These are phyloP conservation scores for Therioaphis trifolii DNA, from an alignment of 2,888 invertebrate genomes.

Conservation along the genomic window DNA sequence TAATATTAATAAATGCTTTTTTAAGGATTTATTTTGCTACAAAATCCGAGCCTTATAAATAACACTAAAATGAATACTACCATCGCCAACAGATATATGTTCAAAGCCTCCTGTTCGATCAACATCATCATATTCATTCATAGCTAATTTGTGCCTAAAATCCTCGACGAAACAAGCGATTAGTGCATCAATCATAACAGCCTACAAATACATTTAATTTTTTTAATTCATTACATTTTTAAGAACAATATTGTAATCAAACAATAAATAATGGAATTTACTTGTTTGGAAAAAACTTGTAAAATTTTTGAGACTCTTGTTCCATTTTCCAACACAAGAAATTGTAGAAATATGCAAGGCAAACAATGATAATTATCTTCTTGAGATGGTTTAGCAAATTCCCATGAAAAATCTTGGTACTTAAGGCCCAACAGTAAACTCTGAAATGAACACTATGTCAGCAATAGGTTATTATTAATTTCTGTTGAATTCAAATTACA, in stretches of 20 bases:
- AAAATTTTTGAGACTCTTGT: constrained; percentile 84
- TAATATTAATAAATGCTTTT: too few species aligned
- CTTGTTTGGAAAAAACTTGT: constrained; percentile 74
- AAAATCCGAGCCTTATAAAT: too few species aligned
- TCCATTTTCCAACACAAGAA: constrained; percentile 82
- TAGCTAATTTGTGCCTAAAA: constrained; percentile 72
- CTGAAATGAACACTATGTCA: constrained; percentile 70
- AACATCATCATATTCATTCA: constrained; percentile 69
- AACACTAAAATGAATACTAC: too few species aligned
- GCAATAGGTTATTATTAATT: not conserved
- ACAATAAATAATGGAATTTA: constrained; percentile 71
- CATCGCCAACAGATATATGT: constrained; percentile 67
- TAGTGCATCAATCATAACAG: constrained; percentile 87
- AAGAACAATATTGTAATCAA: constrained; percentile 68
- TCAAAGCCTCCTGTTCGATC: constrained; percentile 69
- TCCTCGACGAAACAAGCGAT: constrained; percentile 86
- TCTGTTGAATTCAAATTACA: constrained; percentile 72
- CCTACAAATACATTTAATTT: constrained; percentile 69
- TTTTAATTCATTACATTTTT: not conserved
- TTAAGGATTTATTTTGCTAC: too few species aligned
- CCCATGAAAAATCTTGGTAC: constrained; percentile 93
- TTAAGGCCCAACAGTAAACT: constrained; percentile 84
- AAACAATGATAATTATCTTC: constrained; percentile 84
- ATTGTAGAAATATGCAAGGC: constrained; percentile 93
- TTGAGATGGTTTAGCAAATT: constrained; percentile 87